Percentiles rank a stretch among this genome's conserved stretches.
These are phyloP conservation scores for Eumacrocentrus americanus DNA, from an alignment of 2,888 invertebrate genomes.

Conservation along the genomic window DNA sequence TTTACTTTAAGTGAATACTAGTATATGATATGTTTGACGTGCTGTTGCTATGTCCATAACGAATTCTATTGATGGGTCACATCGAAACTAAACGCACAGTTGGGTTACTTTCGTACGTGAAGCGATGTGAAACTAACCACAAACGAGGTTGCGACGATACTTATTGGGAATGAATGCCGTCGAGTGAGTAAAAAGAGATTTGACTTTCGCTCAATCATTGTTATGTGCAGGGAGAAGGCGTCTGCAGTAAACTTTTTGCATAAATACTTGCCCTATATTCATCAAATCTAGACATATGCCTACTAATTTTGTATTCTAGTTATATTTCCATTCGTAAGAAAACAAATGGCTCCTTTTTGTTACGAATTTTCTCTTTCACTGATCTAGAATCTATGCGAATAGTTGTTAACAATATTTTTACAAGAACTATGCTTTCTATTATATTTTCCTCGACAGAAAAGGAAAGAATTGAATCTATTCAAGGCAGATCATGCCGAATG, in stretches of 20 bases:
- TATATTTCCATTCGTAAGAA: background rate
- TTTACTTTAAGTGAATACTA: no score
- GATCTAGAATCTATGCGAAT: background rate
- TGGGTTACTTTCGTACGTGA: conserved; percentile 29
- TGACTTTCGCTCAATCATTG: conserved; percentile 26
- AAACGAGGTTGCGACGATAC: conserved; percentile 24
- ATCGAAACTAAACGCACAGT: background rate
- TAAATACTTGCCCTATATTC: background rate
- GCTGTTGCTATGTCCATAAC: background rate
- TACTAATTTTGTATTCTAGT: background rate
- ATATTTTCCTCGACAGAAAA: background rate
- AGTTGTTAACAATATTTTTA: background rate
- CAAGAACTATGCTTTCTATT: background rate
- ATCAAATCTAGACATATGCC: background rate
- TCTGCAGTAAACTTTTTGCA: background rate
- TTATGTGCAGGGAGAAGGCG: conserved; percentile 1
- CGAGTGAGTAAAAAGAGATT: conserved; percentile 9
- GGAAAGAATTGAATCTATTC: no score
- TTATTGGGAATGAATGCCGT: conserved; percentile 20
- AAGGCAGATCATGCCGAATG: no score
- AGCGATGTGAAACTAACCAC: conserved; percentile 25
- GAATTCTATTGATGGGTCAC: background rate
- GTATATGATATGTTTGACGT: background rate
- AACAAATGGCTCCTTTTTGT: background rate
- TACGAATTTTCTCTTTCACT: background rate